Evolutionary conservation across 2,797 vertebrate species (phyloP).

Genomic region (Petrocephalus schoutedeni): DNA sequence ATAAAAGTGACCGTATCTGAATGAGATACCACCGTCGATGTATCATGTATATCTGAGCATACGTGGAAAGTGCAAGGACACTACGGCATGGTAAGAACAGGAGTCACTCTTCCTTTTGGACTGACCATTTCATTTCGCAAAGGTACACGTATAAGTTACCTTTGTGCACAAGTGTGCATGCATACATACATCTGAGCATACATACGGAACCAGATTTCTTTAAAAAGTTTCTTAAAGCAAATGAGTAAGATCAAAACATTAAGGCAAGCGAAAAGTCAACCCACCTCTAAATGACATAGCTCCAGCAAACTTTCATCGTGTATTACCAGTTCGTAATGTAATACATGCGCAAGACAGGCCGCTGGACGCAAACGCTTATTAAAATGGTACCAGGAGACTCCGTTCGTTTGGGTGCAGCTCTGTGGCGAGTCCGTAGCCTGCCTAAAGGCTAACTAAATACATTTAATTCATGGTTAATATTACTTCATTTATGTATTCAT

Average conservation of each 20-base stretch:
- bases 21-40: not conserved
- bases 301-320: not conserved
- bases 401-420: not conserved
- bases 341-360: not conserved
- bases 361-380: not conserved
- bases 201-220: not conserved
- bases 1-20: not conserved
- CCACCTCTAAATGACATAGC: not conserved
- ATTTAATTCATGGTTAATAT: not conserved
- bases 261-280: conserved; percentile 13
- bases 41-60: not conserved
- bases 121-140: not conserved
- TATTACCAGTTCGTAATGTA: not conserved
- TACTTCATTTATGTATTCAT: not conserved
- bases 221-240: conserved; percentile 3
- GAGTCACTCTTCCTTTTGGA: not conserved
- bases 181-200: not conserved
- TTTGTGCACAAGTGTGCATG: not conserved
- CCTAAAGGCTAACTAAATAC: not conserved
- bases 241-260: not conserved
- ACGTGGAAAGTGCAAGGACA: not conserved
- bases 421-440: not conserved
- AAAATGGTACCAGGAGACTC: not conserved
- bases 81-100: not conserved
- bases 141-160: not conserved